These are phyloP conservation scores for Paramormyrops kingsleyae DNA, from an alignment of 2,113 vertebrate species.

Conservation along the genomic window DNA sequence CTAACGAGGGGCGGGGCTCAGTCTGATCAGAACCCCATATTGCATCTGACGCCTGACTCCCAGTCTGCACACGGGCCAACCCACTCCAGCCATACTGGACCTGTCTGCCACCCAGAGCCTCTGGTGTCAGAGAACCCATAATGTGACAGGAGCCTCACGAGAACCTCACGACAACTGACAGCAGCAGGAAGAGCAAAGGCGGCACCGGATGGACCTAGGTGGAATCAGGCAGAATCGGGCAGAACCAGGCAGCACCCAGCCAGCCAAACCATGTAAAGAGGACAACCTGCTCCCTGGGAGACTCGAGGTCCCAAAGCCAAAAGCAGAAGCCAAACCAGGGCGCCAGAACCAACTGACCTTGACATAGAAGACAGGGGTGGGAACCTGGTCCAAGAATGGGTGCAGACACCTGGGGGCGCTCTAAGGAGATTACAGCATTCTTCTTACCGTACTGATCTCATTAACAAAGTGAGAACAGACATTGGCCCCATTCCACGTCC, in stretches of 20 bases:
- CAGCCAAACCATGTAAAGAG: conserved; percentile 5
- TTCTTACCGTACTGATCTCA: conserved; percentile 2
- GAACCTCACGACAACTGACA: not conserved
- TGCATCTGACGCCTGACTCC: conserved; percentile 51
- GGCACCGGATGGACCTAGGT: not conserved
- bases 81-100: conserved; percentile 23
- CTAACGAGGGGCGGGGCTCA: conserved; percentile 42
- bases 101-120: not conserved
- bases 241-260: conserved; percentile 46
- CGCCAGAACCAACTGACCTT: conserved; percentile 8
- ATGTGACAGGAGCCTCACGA: not conserved
- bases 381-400: not conserved
- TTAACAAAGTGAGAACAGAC: conserved; percentile 17
- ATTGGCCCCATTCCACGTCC: not conserved
- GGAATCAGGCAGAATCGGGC: conserved; percentile 35
- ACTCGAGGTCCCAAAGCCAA: conserved; percentile 33
- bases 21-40: conserved; percentile 35
- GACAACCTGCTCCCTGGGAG: conserved; percentile 38
- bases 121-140: not conserved
- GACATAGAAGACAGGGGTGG: conserved; percentile 1
- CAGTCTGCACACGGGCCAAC: conserved; percentile 38
- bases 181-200: not conserved
- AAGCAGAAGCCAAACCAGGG: conserved; percentile 2
- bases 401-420: conserved; percentile 11
- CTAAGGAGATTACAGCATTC: conserved; percentile 1